phyloP scores from a whole-genome alignment of 1,140 invertebrate species.

The Tetramorium alpestre region DNA sequence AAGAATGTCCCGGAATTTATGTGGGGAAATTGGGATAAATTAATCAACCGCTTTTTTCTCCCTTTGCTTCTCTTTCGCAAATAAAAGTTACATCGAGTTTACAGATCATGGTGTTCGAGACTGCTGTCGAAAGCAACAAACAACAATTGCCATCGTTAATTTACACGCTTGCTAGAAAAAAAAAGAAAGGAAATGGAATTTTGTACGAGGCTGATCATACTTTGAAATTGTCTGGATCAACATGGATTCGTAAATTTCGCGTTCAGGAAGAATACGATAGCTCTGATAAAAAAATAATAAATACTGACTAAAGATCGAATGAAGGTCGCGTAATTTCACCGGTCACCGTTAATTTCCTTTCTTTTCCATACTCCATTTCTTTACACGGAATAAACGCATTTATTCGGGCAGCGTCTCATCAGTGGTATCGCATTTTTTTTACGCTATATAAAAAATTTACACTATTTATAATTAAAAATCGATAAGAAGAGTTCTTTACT shows the following conservation, averaged over 20 bases:
- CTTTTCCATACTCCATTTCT: constrained; percentile 49
- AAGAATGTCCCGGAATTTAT: not conserved
- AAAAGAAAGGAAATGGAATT: not conserved
- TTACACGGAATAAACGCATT: constrained; percentile 74
- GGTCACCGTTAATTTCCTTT: constrained; percentile 11
- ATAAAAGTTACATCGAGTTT: constrained; percentile 1
- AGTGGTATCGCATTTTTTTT: constrained; percentile 80
- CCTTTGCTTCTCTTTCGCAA: constrained; percentile 26
- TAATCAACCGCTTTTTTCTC: not conserved
- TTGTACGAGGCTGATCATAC: not conserved
- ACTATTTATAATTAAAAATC: constrained; percentile 86
- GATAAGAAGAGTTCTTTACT: constrained; percentile 78
- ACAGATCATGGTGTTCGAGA: constrained; percentile 32
- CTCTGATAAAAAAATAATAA: constrained; percentile 34
- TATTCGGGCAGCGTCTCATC: constrained; percentile 66
- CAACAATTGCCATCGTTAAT: not conserved
- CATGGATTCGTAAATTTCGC: constrained; percentile 19
- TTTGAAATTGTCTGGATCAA: constrained; percentile 1
- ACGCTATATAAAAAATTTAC: constrained; percentile 86
- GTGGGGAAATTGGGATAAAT: not conserved
- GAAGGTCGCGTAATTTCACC: constrained; percentile 27
- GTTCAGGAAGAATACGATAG: not conserved
- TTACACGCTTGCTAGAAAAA: not conserved
- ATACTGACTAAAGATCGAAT: constrained; percentile 8
- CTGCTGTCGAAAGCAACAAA: not conserved